Conservation (phyloP, 2,113 vertebrate genomes). For the Chiloscyllium plagiosum region DNA sequence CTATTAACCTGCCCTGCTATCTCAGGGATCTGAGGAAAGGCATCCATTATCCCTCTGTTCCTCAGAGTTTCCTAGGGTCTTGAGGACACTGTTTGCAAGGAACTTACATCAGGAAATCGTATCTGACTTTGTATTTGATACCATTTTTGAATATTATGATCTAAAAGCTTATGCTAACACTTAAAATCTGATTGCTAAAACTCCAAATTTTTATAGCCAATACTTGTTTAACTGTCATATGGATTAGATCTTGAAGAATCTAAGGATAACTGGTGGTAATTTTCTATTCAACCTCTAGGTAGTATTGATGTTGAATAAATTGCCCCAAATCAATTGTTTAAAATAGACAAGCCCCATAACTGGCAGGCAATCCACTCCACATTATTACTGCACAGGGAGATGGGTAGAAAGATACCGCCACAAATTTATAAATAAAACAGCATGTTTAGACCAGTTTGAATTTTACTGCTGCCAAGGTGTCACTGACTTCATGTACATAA, state of each 20-base stretch:
- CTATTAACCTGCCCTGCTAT: too few species aligned
- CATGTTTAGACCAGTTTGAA: not conserved
- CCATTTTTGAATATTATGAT: not conserved
- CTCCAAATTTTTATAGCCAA: not conserved
- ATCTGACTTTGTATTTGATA: not conserved
- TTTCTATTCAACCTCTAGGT: not conserved
- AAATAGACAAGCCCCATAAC: not conserved
- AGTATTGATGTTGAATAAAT: not conserved
- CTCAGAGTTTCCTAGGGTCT: too few species aligned
- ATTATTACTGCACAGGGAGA: not conserved
- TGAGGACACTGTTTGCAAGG: not conserved
- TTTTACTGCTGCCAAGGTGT: not conserved
- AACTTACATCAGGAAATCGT: not conserved
- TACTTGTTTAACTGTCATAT: not conserved
- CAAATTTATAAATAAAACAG: not conserved
- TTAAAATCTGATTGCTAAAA: not conserved
- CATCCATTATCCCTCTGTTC: too few species aligned
- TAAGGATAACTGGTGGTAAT: not conserved
- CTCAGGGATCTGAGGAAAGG: too few species aligned
- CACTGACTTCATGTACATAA: not conserved
- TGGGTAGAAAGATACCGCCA: not conserved
- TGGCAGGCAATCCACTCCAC: not conserved
- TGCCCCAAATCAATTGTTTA: not conserved
- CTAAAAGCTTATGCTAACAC: not conserved
- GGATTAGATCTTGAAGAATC: not conserved